Percentiles rank a stretch among this genome's conserved stretches.
Conservation (phyloP, 2,888 invertebrate genomes). For the Muschampia plurimacula region DNA sequence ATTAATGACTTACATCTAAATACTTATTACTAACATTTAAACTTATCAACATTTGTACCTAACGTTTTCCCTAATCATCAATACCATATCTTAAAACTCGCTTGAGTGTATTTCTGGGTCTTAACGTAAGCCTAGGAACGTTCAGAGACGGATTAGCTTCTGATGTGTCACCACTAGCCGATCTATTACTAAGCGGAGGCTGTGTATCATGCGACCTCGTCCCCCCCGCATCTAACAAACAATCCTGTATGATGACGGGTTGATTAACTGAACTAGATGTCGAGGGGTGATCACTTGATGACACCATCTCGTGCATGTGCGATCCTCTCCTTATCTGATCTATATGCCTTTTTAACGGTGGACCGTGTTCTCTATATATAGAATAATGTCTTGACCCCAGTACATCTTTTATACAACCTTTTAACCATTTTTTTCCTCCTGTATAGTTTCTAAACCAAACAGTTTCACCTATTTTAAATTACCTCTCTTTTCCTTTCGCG, state of each 20-base stretch:
- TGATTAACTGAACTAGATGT: background rate
- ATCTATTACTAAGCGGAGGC: background rate
- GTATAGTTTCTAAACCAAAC: constrained; percentile 6
- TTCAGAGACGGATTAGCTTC: too few relatives aligned
- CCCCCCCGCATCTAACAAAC: background rate
- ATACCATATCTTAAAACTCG: too few relatives aligned
- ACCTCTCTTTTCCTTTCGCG: background rate
- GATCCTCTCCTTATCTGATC: background rate
- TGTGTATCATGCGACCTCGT: background rate
- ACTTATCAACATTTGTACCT: too few relatives aligned
- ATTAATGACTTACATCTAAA: too few relatives aligned
- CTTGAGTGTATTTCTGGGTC: too few relatives aligned
- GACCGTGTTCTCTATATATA: background rate
- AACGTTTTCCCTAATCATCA: too few relatives aligned
- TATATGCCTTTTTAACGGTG: background rate
- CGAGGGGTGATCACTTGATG: background rate
- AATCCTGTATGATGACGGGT: background rate
- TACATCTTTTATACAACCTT: background rate
- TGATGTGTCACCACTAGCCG: too few relatives aligned
- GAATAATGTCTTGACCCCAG: background rate
- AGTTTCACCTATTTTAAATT: background rate
- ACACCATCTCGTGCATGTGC: background rate
- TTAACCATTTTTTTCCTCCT: background rate
- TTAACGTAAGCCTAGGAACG: too few relatives aligned
- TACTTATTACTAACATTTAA: too few relatives aligned